Percentiles rank a stretch among this genome's conserved stretches.
phyloP scores from a whole-genome alignment of 1,140 invertebrate species.

The Brachionus angularis region DNA sequence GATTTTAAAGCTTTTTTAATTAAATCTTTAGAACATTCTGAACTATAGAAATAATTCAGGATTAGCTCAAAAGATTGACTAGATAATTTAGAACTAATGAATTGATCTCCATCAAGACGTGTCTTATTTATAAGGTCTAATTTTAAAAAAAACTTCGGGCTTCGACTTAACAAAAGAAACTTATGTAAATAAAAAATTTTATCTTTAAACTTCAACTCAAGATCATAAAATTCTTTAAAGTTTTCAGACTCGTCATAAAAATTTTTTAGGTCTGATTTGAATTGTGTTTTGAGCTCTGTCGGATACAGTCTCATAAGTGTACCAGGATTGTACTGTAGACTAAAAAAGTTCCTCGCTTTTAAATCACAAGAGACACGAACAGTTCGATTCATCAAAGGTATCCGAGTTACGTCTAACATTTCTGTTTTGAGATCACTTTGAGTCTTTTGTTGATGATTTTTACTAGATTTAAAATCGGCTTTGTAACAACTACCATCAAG shows the following conservation, averaged over 20 bases:
- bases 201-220: slow-evolving; percentile 4
- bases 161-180: background rate
- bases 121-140: background rate
- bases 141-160: slow-evolving; percentile 9
- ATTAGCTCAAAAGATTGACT: slow-evolving; percentile 19
- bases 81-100: background rate
- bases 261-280: slow-evolving; percentile 9
- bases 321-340: slow-evolving; percentile 10
- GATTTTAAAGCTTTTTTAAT: slow-evolving; percentile 16
- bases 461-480: slow-evolving; percentile 5
- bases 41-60: background rate
- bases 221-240: background rate
- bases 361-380: slow-evolving; percentile 27
- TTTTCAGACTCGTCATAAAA: slow-evolving; percentile 13
- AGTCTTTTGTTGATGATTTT: background rate
- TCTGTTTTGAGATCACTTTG: background rate
- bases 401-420: slow-evolving; percentile 5
- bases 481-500: slow-evolving; percentile 1
- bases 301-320: slow-evolving; percentile 20
- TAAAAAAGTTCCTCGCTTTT: slow-evolving; percentile 32
- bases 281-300: background rate
- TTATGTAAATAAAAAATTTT: background rate
- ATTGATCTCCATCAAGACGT: slow-evolving; percentile 1
- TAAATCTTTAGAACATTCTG: background rate
- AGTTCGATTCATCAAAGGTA: background rate